These are phyloP conservation scores for Ancistrus triradiatus DNA, from an alignment of 2,113 vertebrate genomes.

Conservation along the genomic window DNA sequence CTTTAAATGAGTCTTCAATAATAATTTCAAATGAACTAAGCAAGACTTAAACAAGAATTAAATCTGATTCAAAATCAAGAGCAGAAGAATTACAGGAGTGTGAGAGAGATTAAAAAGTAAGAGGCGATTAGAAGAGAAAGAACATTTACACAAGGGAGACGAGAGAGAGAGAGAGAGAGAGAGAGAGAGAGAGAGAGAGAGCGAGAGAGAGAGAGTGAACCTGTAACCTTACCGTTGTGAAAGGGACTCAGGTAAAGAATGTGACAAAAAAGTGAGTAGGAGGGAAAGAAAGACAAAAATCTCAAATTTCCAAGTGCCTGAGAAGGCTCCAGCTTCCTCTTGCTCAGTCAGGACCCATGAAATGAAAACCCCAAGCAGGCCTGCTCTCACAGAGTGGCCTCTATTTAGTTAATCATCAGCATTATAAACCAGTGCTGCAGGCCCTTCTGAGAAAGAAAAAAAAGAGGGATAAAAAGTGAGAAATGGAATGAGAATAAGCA, in stretches of 20 bases:
- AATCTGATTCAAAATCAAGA: too few relatives aligned
- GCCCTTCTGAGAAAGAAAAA: conserved; percentile 72
- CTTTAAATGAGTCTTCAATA: neutral
- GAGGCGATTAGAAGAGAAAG: conserved; percentile 23
- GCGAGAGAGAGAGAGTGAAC: conserved; percentile 54
- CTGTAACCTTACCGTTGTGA: conserved; percentile 75
- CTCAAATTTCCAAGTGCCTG: conserved; percentile 71
- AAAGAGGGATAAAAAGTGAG: conserved; percentile 40
- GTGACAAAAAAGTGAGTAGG: conserved; percentile 60
- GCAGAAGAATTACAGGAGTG: conserved; percentile 36
- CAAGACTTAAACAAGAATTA: conserved; percentile 27
- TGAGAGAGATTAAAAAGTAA: conserved; percentile 37
- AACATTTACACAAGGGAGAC: conserved; percentile 21
- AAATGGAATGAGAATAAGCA: conserved; percentile 48
- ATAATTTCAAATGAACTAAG: neutral
- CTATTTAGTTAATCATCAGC: conserved; percentile 91
- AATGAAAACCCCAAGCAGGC: conserved; percentile 77
- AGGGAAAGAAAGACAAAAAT: conserved; percentile 57
- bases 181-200: conserved; percentile 2
- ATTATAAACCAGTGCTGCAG: conserved; percentile 75
- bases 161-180: conserved; percentile 10
- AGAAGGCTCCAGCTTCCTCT: conserved; percentile 65
- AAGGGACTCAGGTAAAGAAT: conserved; percentile 69
- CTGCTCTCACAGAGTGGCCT: conserved; percentile 76
- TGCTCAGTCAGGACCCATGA: conserved; percentile 73